Conservation (phyloP, 2,888 invertebrate genomes). For the Gasteruption jaculator region DNA sequence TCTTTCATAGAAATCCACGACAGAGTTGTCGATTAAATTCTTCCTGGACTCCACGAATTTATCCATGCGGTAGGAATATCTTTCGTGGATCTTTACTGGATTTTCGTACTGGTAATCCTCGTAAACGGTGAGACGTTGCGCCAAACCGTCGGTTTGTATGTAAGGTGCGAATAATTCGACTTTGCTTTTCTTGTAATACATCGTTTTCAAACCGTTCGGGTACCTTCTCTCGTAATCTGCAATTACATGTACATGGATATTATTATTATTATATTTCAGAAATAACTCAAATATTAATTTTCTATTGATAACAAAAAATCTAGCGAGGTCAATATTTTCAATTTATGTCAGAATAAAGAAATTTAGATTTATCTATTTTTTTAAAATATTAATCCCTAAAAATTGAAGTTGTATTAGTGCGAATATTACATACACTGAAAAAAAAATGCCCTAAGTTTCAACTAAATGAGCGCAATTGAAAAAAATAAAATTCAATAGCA, state of each 20-base stretch:
- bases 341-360: too few relatives aligned
- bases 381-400: not conserved
- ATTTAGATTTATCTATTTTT: not conserved
- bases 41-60: conserved; percentile 57
- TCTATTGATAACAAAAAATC: too few relatives aligned
- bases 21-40: conserved; percentile 54
- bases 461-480: too few relatives aligned
- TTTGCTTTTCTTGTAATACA: conserved; percentile 69
- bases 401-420: not conserved
- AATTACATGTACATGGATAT: conserved; percentile 7
- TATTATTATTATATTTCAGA: too few relatives aligned
- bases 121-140: conserved; percentile 61
- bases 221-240: conserved; percentile 66
- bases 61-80: conserved; percentile 60
- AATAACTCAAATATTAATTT: too few relatives aligned
- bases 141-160: conserved; percentile 67
- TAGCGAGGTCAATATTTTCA: too few relatives aligned
- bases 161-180: conserved; percentile 78
- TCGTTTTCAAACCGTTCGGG: conserved; percentile 66
- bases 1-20: conserved; percentile 60
- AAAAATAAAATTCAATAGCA: too few relatives aligned
- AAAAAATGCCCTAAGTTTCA: too few relatives aligned
- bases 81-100: conserved; percentile 41
- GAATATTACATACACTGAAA: too few relatives aligned
- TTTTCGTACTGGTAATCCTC: conserved; percentile 58